Base-by-base conservation (phyloP, 2,797 vertebrate species). In the Artibeus lituratus region DNA sequence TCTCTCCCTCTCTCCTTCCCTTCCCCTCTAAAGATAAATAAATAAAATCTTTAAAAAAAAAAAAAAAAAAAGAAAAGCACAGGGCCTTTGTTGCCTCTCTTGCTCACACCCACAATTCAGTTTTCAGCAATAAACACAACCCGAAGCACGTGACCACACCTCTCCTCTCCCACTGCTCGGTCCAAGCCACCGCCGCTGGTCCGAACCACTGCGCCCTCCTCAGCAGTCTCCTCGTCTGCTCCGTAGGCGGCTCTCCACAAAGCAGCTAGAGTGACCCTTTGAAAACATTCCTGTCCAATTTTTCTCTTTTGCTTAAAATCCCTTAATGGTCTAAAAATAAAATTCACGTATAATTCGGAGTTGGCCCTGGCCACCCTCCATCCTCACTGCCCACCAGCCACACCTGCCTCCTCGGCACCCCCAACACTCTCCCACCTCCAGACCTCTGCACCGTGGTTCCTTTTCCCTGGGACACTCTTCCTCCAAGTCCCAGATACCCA, bases 261-360 rank as follows among this genome's bases (percentile, higher is more conserved):
- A 76, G 42, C 42, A 87, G 44, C 77, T 53, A 57, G 51, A 76
- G n/a, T 18, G 57, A 70, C 59, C 65, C 53, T 42, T 69, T 51
- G 32, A 93, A 87, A 94, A 39, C 49, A 83, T 62, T 53, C 55
- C 62, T 42, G 35, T 67, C 59, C 77, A 59, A 90, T 37, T 86
- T 80, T 78, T 76, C 77, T 90, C 62, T 65, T 94, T 85, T 62
- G 83, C 77, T 90, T 76, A 87, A 84, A 88, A 67, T 76, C 35
- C 44, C 77, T 55, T 42, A 86, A 51, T 24, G 29, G 44, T 53
- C 26, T 76, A 86, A 92, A 93, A 88, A 24, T 62, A 37, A 76
- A 89, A 90, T 83, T 70, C 39, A 42, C 24, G 65, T 72, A 35
- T 8, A 82, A 35, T 74, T 94, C 57, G 62, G 59, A 21, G 55